Base-by-base conservation (phyloP, 2,113 vertebrate species). In the Sander vitreus region DNA sequence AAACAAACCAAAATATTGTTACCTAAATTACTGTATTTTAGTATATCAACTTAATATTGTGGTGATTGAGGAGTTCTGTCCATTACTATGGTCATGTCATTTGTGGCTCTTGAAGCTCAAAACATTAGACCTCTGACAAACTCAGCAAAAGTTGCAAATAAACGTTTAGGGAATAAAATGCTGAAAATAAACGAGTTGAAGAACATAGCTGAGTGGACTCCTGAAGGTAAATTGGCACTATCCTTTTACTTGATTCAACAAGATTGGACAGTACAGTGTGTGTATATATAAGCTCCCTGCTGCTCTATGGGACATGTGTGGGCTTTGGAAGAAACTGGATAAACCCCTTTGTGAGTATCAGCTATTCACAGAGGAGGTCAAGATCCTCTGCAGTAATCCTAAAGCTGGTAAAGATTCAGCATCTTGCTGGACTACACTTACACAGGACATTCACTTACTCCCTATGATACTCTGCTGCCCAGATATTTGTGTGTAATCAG, bases 401-500 rank as follows among this genome's bases (percentile, higher is more conserved):
- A 50, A n/a, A 53, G 36, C 45, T 18, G 47, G 25, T n/a, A 16
- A 16, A 77, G 16, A 83, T 57, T 63, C 19, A 39, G 21, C 9
- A 23, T 60, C 1, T 45, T 50, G 18, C 43, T 67, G 1, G 12
- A 48, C n/a, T 62, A 81, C 27, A 83, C 51, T 54, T 55, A 16
- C 3, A 12, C 27, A 60, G 58, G 10, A 57, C 30, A 39, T n/a
- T 63, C 54, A 68, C 58, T 73, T 68, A 67, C 23, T 67, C 16
- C 14, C 27, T 45, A 23, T 5, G 16, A 36, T 27, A 45, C 21
- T 69, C 57, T 43, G 15, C n/a, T 50, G 73, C 11, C 53, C 23
- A 25, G 45, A 58, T 73, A 66, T 66, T 45, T 66, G 23, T 48
- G 25, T 72, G 65, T 78, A 70, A 82, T 86, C 74, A 36, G 39